Base-by-base conservation (phyloP, 2,797 vertebrate genomes). In the Poecilia gillii region DNA sequence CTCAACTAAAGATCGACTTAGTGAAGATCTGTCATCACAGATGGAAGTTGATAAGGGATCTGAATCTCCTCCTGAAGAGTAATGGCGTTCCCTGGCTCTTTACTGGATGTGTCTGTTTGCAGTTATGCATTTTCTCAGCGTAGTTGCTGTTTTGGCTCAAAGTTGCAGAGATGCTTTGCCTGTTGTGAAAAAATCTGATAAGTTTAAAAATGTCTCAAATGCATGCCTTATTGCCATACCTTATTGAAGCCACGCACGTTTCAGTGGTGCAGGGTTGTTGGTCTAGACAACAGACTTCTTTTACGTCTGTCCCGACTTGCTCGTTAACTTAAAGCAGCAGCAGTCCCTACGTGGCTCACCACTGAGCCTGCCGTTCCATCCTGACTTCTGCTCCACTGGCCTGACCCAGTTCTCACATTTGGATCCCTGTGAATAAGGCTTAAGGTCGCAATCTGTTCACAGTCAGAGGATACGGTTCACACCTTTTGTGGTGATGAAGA, bases 351-450 rank as follows among this genome's bases (percentile, higher is more conserved):
- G 3, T 45, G 75, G 84, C 76, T 90, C 87, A 83, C 85, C 77
- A 57, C 47, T 45, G 20, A 78, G 81, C 82, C 84, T 87, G 53
- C 81, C 85, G 81, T 3, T 9, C 81, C 53, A 66, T 25, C 7
- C 76, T 85, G 85, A 76, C 82, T 81, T 81, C 78, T 81, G 85
- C 85, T 91, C 83, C 73, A 80, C 75, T 91, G 80, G 84, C 89
- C 84, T 93, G 90, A 93, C 89, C 91, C 87, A 92, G 3, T 90
- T 93, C 81, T 88, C 72, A 59, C 81, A 87, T 80, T 86, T 85
- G 85, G 87, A 86, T 88, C 86, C 87, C 85, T 82, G 82, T 82
- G 8, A 89, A 86, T 81, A 88, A 72, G 1, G n/a, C 59, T 71
- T 75, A 70, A 88, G 81, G 82, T 53, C 84, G 81, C 83, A 88